These are phyloP conservation scores for Etheostoma cragini DNA, from an alignment of 2,113 vertebrate species.

Conservation along the genomic window DNA sequence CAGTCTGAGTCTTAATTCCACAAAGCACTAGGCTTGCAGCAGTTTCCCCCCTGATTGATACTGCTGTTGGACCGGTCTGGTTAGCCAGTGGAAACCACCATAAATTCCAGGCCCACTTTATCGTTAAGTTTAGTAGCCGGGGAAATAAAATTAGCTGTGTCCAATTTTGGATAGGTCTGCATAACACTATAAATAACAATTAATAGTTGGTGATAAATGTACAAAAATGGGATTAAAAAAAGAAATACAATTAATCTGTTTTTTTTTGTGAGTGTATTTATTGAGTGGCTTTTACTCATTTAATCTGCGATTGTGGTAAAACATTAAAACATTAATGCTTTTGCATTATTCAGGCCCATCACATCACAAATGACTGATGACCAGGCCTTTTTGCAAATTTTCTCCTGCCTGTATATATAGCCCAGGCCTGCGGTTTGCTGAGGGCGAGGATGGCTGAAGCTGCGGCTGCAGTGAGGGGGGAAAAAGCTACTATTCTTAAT, in stretches of 20 bases:
- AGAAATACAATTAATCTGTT: slow-evolving; percentile 31
- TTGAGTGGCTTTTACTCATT: slow-evolving; percentile 28
- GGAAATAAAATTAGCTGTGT: slow-evolving; percentile 78
- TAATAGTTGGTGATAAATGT: slow-evolving; percentile 67
- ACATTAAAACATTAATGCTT: slow-evolving; percentile 61
- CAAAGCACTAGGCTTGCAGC: slow-evolving; percentile 60
- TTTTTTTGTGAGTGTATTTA: slow-evolving; percentile 41
- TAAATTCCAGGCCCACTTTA: slow-evolving; percentile 75
- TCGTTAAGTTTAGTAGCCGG: slow-evolving; percentile 71
- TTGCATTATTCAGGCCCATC: slow-evolving; percentile 66
- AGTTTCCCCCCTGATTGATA: slow-evolving; percentile 70
- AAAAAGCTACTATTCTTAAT: slow-evolving; percentile 74
- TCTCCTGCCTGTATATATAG: slow-evolving; percentile 57
- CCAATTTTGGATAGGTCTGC: slow-evolving; percentile 64
- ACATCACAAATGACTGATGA: slow-evolving; percentile 56
- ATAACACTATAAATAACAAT: slow-evolving; percentile 66
- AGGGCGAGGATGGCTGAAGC: slow-evolving; percentile 59
- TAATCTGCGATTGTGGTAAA: slow-evolving; percentile 33
- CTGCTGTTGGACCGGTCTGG: slow-evolving; percentile 59
- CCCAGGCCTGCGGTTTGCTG: slow-evolving; percentile 52
- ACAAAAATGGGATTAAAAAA: slow-evolving; percentile 64
- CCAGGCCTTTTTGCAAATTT: slow-evolving; percentile 48
- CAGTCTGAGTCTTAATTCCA: slow-evolving; percentile 49
- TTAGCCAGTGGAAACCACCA: slow-evolving; percentile 66
- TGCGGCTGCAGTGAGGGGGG: slow-evolving; percentile 50